Base-by-base conservation (phyloP, 2,888 invertebrate genomes). In the Leptinotarsa tumamoca region DNA sequence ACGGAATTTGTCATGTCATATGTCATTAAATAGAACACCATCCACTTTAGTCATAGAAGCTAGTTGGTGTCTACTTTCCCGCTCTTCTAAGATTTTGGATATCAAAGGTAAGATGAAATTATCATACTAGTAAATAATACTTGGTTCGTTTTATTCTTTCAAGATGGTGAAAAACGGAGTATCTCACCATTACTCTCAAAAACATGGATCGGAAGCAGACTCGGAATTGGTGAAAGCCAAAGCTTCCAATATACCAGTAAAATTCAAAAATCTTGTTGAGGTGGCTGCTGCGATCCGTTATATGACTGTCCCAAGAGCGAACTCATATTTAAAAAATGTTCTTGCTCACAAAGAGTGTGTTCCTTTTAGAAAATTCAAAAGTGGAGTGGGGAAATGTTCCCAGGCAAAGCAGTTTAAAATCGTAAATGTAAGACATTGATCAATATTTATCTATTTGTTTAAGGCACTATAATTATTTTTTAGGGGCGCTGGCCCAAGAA, bases 261-360 rank as follows among this genome's bases (percentile, higher is more conserved):
- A 95, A 86, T 95, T 95, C 87, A 95, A 95, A 91, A 95, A 95
- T 89, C 95, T 95, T 0, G 90, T 94, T 82, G 95, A 96, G 89
- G 92, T 95, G 17, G 95, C 95, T 75, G 91, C 92, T 84, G 94
- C 93, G 50, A 91, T 95, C 80, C 93, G 93, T 85, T 90, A 91
- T 73, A 94, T 95, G 95, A 90, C 94, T 68, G 88, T 95, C 76
- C 90, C 93, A 80, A 90, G 95, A 81, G 95, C 95, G 68, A 91
- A 92, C 67, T 90, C 91, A 56, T 95, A 92, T 87, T 88, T 95
- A 82, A 95, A 95, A 86, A 95, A 95, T 87, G 95, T 96, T 3
- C 89, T 92, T 69, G 92, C 90, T 56, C 91, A 93, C 86, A 94
- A 94, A 87, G 95, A 95, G 87, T 94, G 95, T 86, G 94, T 96